A percentile compares a stretch with the other conserved stretches of the same genome.
Conservation (phyloP, 2,888 invertebrate species). For the Melanostoma mellinum region DNA sequence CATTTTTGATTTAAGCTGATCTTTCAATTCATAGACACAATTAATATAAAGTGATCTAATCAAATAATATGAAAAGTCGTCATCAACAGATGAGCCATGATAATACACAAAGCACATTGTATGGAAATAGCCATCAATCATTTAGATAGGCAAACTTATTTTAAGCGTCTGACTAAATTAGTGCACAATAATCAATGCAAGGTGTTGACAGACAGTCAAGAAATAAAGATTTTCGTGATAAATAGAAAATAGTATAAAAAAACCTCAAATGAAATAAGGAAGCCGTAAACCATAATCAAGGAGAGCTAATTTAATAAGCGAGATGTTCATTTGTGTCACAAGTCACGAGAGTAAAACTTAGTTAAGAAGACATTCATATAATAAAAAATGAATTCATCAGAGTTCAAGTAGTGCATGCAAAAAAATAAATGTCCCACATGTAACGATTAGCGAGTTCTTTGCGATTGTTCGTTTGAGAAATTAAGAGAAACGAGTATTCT, state of each 20-base stretch:
- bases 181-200: conserved; percentile 19
- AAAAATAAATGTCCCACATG: background rate
- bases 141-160: background rate
- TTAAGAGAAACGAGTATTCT: background rate
- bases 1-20: conserved; percentile 6
- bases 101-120: background rate
- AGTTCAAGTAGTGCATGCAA: background rate
- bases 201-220: background rate
- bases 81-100: conserved; percentile 4
- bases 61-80: conserved; percentile 1
- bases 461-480: background rate
- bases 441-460: conserved; percentile 4
- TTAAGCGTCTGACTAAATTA: background rate
- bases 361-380: conserved; percentile 12
- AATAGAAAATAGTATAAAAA: background rate
- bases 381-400: conserved; percentile 1
- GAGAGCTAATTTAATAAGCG: conserved; percentile 7
- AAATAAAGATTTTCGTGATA: conserved; percentile 4
- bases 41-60: conserved; percentile 26
- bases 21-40: conserved; percentile 13
- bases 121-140: background rate
- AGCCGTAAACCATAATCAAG: conserved; percentile 25
- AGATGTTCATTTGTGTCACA: conserved; percentile 22
- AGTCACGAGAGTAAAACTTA: background rate
- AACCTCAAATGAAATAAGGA: conserved; percentile 17